Conservation (phyloP, 2,797 vertebrate species). For the Melanotaenia nigrans region DNA sequence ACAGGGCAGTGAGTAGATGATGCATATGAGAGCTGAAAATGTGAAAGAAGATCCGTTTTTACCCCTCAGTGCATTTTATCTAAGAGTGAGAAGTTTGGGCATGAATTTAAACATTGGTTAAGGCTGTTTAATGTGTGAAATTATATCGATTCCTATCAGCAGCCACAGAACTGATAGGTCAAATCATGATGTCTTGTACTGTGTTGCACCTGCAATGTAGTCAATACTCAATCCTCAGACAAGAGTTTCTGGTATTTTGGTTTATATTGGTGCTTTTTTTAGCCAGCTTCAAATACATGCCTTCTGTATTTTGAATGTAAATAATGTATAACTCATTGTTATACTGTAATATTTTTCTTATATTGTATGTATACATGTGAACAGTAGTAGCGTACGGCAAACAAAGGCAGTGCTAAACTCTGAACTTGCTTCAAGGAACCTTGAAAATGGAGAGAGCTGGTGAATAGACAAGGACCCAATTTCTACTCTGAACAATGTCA, state of each 20-base stretch:
- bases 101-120: neutral
- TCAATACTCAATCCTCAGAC: neutral
- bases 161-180: neutral
- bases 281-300: neutral
- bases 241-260: neutral
- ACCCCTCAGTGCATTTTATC: conserved; percentile 7
- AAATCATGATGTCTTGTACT: neutral
- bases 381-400: neutral
- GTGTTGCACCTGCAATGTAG: neutral
- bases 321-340: neutral
- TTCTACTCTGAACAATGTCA: neutral
- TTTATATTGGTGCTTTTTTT: neutral
- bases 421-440: neutral
- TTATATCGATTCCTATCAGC: neutral
- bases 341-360: neutral
- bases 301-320: neutral
- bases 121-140: neutral
- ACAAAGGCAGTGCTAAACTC: neutral
- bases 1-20: neutral
- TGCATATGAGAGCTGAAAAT: neutral
- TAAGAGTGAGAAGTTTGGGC: neutral
- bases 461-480: neutral
- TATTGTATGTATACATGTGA: neutral
- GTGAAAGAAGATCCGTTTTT: neutral
- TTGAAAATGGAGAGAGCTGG: conserved; percentile 1